Evolutionary conservation across 2,113 vertebrate species (phyloP), one percentile per base, ranked within the genome.

Genomic region (Xenopus borealis): DNA sequence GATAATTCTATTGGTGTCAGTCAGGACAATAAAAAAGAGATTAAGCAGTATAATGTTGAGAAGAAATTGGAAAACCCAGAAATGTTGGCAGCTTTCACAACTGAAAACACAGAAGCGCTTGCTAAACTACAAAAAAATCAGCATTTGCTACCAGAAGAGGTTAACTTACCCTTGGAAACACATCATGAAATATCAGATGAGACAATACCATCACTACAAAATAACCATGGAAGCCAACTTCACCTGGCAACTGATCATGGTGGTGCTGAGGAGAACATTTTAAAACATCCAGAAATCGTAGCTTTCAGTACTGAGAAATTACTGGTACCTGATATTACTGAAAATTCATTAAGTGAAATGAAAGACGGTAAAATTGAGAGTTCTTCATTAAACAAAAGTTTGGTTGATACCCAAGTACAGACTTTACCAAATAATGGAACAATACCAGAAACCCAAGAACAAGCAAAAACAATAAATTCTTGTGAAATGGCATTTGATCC

Each of bases 61-160:
- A 69, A 82, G 76, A 78, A 83, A 62, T 5, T 53, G 6, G 78
- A 71, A 72, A 76, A 78, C 68, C n/a, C 30, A 23, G 18, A 27
- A 68, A n/a, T 17, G 20, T 12, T 62, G 20, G 4, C 19, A 18
- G 5, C 10, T 46, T 23, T 61, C 20, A 17, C 16, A 68, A 20
- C 50, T 16, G 47, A 68, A 75, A 68, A 47, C 66, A 19, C 40
- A 62, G 64, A 74, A 50, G 27, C 23, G 44, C n/a, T 2, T 55
- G n/a, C 8, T 18, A n/a, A 44, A 20, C 45, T 10, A 27, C 17
- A 69, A 44, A 14, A 17, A 40, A 27, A 57, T 5, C 40, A 3
- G 12, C 12, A 40, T 70, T 53, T 61, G 27, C 62, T 20, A 12
- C 46, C 53, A 45, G 45, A 10, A 27, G 64, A 30, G 10, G 20